Evolutionary conservation across 2,113 vertebrate species (phyloP).

Genomic region (Columbina picui): DNA sequence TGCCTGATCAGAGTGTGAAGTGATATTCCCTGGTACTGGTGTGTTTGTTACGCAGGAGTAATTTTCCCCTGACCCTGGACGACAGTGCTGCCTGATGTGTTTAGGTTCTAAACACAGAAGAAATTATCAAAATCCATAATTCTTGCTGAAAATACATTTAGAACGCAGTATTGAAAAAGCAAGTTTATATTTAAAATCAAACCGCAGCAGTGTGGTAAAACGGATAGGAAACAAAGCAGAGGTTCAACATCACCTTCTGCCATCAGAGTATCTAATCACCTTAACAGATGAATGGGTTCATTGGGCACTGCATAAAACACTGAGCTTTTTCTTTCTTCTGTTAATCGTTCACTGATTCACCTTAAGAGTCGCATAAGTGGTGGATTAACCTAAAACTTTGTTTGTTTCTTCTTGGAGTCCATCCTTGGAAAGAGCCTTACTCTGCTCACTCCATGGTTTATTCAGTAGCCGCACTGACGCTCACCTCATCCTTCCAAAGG

Average conservation of each 20-base stretch:
- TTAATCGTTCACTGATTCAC: slow-evolving; percentile 56
- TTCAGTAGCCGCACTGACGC: not conserved
- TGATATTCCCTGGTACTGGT: not conserved
- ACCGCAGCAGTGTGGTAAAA: not conserved
- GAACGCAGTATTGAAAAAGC: not conserved
- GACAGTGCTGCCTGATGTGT: not conserved
- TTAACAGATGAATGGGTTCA: slow-evolving; percentile 56
- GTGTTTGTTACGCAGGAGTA: not conserved
- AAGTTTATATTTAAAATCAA: not conserved
- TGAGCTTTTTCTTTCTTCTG: slow-evolving; percentile 43
- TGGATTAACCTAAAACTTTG: slow-evolving; percentile 44
- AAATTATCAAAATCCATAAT: not conserved
- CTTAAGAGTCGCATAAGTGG: slow-evolving; percentile 35
- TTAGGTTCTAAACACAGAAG: not conserved
- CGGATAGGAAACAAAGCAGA: not conserved
- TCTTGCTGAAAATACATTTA: not conserved
- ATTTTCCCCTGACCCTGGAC: not conserved
- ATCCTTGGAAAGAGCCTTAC: not conserved
- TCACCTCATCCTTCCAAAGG: not conserved
- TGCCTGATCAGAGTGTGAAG: not conserved
- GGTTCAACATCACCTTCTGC: not conserved
- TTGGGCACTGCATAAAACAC: slow-evolving; percentile 34
- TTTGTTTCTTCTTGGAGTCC: slow-evolving; percentile 18
- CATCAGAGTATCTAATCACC: slow-evolving; percentile 17
- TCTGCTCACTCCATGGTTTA: not conserved